A percentile compares a stretch with the other conserved stretches of the same genome.
Conservation (phyloP, 2,113 vertebrate genomes). For the Hymenochirus boettgeri region DNA sequence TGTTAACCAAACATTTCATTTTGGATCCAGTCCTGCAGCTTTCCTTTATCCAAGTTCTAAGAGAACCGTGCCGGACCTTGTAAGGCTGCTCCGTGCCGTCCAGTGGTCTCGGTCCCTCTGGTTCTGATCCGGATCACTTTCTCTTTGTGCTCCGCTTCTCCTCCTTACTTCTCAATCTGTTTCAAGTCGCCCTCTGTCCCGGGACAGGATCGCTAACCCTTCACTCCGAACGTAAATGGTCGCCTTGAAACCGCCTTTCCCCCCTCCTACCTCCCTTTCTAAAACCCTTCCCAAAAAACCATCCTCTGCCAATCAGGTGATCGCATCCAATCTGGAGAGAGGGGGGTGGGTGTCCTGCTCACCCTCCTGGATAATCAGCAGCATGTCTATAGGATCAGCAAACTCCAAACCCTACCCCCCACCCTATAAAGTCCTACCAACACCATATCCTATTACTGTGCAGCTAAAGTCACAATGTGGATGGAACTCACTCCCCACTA, state of each 20-base stretch:
- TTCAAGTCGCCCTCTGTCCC: slow-evolving; percentile 40
- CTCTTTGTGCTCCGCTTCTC: slow-evolving; percentile 35
- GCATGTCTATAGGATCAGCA: slow-evolving; percentile 36
- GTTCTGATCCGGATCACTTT: slow-evolving; percentile 37
- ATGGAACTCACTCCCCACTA: background rate
- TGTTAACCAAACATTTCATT: background rate
- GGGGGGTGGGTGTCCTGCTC: background rate
- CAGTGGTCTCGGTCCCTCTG: background rate
- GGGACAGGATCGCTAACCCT: slow-evolving; percentile 22
- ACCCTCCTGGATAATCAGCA: slow-evolving; percentile 38
- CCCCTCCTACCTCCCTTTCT: slow-evolving; percentile 7
- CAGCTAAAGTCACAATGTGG: background rate
- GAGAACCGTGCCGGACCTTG: too few relatives aligned
- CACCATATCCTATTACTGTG: slow-evolving; percentile 14
- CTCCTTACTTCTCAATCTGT: slow-evolving; percentile 19
- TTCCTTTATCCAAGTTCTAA: too few relatives aligned
- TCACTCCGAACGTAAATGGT: slow-evolving; percentile 7
- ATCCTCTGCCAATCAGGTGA: slow-evolving; percentile 16
- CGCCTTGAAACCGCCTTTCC: slow-evolving; percentile 32
- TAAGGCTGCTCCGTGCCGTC: background rate
- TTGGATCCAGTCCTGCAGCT: background rate
- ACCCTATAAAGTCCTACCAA: slow-evolving; percentile 27
- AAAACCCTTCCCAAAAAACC: slow-evolving; percentile 39
- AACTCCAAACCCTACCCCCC: slow-evolving; percentile 27
- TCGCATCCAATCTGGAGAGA: slow-evolving; percentile 5